A percentile compares a stretch with the other conserved stretches of the same genome.
Conservation (phyloP, 2,888 invertebrate genomes). For the Drosophila subsilvestris region DNA sequence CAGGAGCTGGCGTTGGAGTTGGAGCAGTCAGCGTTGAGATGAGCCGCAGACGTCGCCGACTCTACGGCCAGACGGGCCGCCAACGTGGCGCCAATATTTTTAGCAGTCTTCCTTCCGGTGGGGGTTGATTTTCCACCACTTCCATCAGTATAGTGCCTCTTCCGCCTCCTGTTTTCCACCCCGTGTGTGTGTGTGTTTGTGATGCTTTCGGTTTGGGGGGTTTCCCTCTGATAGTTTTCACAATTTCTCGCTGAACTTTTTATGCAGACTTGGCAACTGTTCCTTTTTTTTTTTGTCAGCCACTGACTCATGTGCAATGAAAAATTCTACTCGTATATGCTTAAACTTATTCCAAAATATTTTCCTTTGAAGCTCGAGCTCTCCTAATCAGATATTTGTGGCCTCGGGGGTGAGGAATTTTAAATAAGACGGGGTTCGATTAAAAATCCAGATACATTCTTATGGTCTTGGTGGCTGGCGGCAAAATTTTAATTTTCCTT, state of each 20-base stretch:
- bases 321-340: conserved; percentile 5
- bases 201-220: conserved; percentile 26
- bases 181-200: conserved; percentile 40
- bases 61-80: conserved; percentile 63
- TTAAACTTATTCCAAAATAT: conserved; percentile 6
- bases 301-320: conserved; percentile 22
- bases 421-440: not conserved
- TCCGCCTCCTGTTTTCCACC: conserved; percentile 5
- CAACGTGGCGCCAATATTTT: conserved; percentile 70
- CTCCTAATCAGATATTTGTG: not conserved
- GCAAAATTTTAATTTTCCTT: conserved; percentile 3
- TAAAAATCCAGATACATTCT: conserved; percentile 10
- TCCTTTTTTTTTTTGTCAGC: conserved; percentile 1
- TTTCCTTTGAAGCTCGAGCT: conserved; percentile 11
- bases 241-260: conserved; percentile 34
- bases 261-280: conserved; percentile 16
- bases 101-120: conserved; percentile 45
- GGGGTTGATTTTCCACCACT: conserved; percentile 35
- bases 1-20: conserved; percentile 32
- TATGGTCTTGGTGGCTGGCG: not conserved
- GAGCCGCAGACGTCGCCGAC: conserved; percentile 59
- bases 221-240: conserved; percentile 49
- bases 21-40: conserved; percentile 35
- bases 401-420: conserved; percentile 9
- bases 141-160: conserved; percentile 18